Evolutionary conservation across 2,113 vertebrate genomes (phyloP).

Genomic region (Polypterus bichir): DNA sequence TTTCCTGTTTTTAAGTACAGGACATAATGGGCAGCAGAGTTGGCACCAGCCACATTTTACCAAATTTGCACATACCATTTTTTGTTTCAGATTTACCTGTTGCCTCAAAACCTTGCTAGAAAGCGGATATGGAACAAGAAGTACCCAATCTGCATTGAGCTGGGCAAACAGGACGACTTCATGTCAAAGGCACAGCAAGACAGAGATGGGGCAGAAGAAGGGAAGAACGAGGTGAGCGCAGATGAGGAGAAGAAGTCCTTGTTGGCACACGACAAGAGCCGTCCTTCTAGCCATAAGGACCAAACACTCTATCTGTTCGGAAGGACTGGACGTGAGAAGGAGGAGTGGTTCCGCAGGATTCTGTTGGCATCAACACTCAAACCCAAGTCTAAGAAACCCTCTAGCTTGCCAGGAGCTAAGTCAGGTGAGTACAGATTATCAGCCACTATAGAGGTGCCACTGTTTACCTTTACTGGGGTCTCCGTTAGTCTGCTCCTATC

Average conservation of each 20-base stretch:
- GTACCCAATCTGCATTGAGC: conserved; percentile 90
- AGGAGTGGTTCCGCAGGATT: conserved; percentile 90
- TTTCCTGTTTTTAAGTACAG: conserved; percentile 4
- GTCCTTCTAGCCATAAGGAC: conserved; percentile 41
- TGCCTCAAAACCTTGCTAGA: conserved; percentile 83
- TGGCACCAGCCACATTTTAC: no score
- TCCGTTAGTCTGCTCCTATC: neutral
- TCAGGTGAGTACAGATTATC: conserved; percentile 40
- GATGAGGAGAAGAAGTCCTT: conserved; percentile 61
- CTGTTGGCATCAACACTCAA: conserved; percentile 69
- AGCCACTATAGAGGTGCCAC: neutral
- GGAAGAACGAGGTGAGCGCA: conserved; percentile 50
- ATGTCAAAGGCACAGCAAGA: conserved; percentile 77
- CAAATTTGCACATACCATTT: neutral
- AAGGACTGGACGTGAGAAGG: conserved; percentile 89
- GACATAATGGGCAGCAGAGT: neutral
- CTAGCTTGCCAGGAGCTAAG: conserved; percentile 55
- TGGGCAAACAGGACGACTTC: conserved; percentile 87
- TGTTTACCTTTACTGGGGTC: neutral
- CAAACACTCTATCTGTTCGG: conserved; percentile 87
- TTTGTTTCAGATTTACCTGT: conserved; percentile 68
- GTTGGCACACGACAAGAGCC: conserved; percentile 41
- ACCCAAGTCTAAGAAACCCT: conserved; percentile 53
- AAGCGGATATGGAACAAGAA: conserved; percentile 98
- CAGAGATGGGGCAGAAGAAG: conserved; percentile 39